Conservation (phyloP, 2,797 vertebrate genomes). For the Sebastolobus alascanus region DNA sequence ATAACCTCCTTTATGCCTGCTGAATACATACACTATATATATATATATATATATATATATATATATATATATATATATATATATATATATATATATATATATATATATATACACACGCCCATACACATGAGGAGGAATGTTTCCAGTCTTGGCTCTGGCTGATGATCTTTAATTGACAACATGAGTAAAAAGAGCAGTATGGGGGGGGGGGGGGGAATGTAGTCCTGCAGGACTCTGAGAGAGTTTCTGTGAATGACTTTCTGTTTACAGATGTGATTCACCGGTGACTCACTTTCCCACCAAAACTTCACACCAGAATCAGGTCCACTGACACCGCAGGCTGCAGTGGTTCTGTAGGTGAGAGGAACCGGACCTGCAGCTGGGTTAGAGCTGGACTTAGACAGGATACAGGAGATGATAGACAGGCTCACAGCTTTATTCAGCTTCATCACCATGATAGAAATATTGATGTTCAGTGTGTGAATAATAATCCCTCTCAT, state of each 20-base stretch:
- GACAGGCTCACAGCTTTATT: no score
- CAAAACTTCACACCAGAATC: no score
- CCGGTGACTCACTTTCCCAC: no score
- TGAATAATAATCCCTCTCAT: neutral
- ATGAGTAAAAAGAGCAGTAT: constrained; percentile 7
- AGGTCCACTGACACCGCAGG: no score
- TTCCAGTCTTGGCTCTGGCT: constrained; percentile 6
- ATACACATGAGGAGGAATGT: constrained; percentile 11
- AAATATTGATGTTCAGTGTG: neutral
- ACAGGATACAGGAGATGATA: no score
- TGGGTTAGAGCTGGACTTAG: no score
- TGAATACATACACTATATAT: neutral
- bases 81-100: no score
- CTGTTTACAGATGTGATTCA: no score
- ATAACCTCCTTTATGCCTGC: neutral
- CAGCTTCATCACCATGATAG: neutral
- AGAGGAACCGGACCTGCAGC: neutral
- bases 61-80: no score
- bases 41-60: no score
- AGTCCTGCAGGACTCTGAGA: neutral
- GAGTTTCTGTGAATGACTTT: no score
- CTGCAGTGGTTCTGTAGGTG: neutral
- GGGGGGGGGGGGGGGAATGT: neutral
- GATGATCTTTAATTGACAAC: constrained; percentile 28
- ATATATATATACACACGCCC: neutral